Evolutionary conservation across 2,113 vertebrate genomes (phyloP), one percentile per base, ranked within the genome.

Genomic region (Dunckerocampus dactyliophorus): DNA sequence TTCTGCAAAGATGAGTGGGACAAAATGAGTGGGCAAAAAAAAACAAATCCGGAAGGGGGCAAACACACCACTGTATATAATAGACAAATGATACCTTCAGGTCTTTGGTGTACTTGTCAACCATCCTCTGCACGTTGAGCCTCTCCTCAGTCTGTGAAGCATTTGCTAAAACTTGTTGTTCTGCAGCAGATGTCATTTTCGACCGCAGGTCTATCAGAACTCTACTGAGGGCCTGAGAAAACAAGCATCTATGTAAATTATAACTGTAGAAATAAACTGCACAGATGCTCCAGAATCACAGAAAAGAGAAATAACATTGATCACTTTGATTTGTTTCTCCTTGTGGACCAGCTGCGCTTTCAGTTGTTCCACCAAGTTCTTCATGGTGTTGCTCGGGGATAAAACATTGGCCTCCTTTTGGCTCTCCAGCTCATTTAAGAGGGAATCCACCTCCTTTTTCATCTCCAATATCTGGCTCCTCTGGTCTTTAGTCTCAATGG

Each of bases 311-410:
- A 6, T 34, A 34, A 34, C 4, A 34, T 2, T 34, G 6, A 1
- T 14, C 37, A 98, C 97, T 92, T 96, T 95, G 57, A 95, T 92
- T 65, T 99, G 95, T 61, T 96, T 98, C 73, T 98, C 96, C 75
- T 97, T 99, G 74, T 95, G 86, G 8, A 84, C 63, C 68, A 99
- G 84, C 51, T 99, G 93, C 17, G 69, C 90, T 75, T 97, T 98
- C 10, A 97, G 83, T 2, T 93, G 85, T 62, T 95, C 96, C 66
- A 98, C 92, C 46, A 97, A 83, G 77, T 92, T 95, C 63, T 90
- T 97, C 93, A 98, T 89, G 57, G 92, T 93, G 81, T 92, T 91
- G 69, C 93, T 94, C 13, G 94, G 94, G 47, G 95, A 94, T 82
- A 92, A 92, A 14, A 87, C 79, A 62, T 94, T 98, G 65, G 93